These are phyloP conservation scores for Spea multiplicata DNA, from an alignment of 2,113 vertebrate genomes.

Conservation along the genomic window DNA sequence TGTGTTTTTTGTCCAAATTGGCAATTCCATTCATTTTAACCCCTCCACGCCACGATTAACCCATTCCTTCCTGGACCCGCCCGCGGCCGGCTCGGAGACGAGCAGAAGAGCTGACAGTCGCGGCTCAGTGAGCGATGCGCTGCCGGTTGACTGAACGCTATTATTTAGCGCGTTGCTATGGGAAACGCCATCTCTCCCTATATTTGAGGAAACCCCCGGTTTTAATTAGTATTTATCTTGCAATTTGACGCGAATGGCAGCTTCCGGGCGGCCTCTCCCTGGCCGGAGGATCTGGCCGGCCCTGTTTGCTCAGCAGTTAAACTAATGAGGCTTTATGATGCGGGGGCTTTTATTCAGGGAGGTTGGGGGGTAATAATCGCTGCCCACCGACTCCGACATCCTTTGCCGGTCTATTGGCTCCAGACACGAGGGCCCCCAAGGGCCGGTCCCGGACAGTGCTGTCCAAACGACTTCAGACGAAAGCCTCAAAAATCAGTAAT, in stretches of 20 bases:
- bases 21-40: no score
- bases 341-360: background rate
- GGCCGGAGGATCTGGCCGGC: background rate
- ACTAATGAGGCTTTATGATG: background rate
- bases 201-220: no score
- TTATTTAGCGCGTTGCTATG: no score
- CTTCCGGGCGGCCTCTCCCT: background rate
- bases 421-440: background rate
- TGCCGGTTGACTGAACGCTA: no score
- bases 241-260: background rate
- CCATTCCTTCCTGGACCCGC: no score
- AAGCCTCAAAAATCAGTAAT: background rate
- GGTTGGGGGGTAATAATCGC: background rate
- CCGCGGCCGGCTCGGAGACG: no score
- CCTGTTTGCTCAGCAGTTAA: background rate
- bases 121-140: no score
- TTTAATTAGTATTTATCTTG: background rate
- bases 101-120: no score
- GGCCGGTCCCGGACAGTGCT: background rate
- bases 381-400: background rate
- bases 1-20: no score
- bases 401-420: background rate
- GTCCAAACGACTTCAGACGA: background rate
- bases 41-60: no score
- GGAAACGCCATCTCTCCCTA: no score